These are phyloP conservation scores for Drosophila falleni DNA, from an alignment of 2,888 invertebrate species.

Conservation along the genomic window DNA sequence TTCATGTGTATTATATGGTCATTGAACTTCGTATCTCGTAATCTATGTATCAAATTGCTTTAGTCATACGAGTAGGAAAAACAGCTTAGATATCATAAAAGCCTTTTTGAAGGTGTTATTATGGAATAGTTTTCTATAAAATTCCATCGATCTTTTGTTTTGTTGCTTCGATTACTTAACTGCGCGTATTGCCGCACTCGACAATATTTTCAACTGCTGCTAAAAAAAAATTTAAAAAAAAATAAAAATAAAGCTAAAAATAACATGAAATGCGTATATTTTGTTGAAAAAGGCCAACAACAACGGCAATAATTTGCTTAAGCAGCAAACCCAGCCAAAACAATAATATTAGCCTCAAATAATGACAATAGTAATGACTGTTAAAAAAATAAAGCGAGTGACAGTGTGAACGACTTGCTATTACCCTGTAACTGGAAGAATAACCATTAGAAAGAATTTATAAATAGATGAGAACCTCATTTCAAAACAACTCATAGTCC, in stretches of 20 bases:
- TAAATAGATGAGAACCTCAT: neutral
- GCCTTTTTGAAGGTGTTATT: constrained; percentile 3
- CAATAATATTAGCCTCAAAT: constrained; percentile 61
- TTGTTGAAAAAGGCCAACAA: constrained; percentile 35
- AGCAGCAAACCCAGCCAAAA: constrained; percentile 45
- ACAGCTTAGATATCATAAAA: neutral
- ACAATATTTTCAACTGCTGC: constrained; percentile 46
- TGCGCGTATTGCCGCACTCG: constrained; percentile 29
- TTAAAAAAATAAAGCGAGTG: neutral
- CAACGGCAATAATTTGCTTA: constrained; percentile 41
- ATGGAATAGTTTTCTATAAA: constrained; percentile 3
- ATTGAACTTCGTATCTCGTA: constrained; percentile 13
- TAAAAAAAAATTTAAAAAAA: constrained; percentile 4
- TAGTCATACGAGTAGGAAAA: constrained; percentile 1
- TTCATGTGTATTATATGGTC: constrained; percentile 5
- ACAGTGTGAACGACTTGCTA: neutral
- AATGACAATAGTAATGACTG: constrained; percentile 40
- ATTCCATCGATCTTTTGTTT: constrained; percentile 32
- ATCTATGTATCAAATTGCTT: constrained; percentile 5
- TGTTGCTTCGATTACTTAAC: constrained; percentile 54
- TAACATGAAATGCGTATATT: constrained; percentile 51
- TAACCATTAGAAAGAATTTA: neutral
- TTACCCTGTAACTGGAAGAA: constrained; percentile 8
- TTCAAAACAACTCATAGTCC: neutral
- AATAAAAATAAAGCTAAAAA: constrained; percentile 35